Conservation (phyloP, 1,140 invertebrate species). For the Magallana angulata region DNA sequence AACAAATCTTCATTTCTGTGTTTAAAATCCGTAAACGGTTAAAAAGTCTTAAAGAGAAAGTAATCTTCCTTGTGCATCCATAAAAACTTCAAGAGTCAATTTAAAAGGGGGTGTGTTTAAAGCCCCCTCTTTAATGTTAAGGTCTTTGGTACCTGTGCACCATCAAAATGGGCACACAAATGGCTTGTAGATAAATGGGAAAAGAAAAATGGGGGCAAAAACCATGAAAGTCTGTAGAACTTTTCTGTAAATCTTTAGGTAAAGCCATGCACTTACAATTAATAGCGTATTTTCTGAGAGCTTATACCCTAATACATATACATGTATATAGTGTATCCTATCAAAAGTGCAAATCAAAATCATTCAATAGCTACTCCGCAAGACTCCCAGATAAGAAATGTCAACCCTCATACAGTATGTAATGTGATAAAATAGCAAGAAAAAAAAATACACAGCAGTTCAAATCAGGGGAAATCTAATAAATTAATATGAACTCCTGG, state of each 20-base stretch:
- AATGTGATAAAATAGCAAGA: conserved; percentile 15
- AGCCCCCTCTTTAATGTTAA: neutral
- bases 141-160: neutral
- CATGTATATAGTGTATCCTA: neutral
- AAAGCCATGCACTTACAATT: neutral
- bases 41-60: conserved; percentile 29
- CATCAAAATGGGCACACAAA: neutral
- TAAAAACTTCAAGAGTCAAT: conserved; percentile 38
- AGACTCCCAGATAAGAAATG: conserved; percentile 23
- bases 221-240: neutral
- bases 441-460: conserved; percentile 2
- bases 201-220: neutral
- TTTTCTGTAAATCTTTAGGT: neutral
- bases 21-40: conserved; percentile 14
- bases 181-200: neutral
- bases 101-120: conserved; percentile 35
- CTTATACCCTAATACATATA: conserved; percentile 31
- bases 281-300: neutral
- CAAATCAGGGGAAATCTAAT: conserved; percentile 28
- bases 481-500: conserved; percentile 21
- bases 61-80: conserved; percentile 32
- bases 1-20: neutral
- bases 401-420: conserved; percentile 6
- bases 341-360: conserved; percentile 24
- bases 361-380: conserved; percentile 25